Percentiles rank a stretch among this genome's conserved stretches.
Conservation (phyloP, 2,888 invertebrate species). For the Patella pellucida region DNA sequence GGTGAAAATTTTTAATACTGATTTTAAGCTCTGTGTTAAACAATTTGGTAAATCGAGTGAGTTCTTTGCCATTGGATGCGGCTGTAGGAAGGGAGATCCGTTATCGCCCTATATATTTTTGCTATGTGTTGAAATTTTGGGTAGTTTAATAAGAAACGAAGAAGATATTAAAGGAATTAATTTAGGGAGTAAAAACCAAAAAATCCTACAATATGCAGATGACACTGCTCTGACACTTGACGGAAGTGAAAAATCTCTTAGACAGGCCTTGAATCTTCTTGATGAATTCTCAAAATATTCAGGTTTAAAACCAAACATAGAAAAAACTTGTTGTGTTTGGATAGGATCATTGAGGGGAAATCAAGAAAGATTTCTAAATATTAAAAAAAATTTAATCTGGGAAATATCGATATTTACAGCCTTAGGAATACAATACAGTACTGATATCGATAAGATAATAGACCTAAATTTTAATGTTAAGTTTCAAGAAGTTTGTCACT, state of each 20-base stretch:
- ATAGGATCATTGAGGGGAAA: neutral
- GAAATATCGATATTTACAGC: neutral
- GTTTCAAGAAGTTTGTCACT: neutral
- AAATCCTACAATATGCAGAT: neutral
- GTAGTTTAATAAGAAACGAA: neutral
- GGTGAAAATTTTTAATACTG: neutral
- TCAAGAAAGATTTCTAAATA: too few species aligned
- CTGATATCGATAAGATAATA: neutral
- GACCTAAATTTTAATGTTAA: neutral
- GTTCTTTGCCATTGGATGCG: neutral
- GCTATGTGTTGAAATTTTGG: neutral
- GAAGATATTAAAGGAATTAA: neutral
- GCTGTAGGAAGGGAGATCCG: neutral
- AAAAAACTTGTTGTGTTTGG: neutral
- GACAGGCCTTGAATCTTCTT: neutral
- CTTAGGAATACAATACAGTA: neutral
- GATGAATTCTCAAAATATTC: constrained; percentile 4
- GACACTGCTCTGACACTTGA: neutral
- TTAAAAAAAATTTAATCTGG: neutral
- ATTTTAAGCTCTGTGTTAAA: neutral
- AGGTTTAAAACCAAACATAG: neutral
- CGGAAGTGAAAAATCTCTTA: neutral
- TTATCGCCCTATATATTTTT: neutral
- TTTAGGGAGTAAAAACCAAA: neutral
- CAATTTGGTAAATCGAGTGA: neutral